Conservation (phyloP, 2,797 vertebrate genomes). For the Cryptoprocta ferox region DNA sequence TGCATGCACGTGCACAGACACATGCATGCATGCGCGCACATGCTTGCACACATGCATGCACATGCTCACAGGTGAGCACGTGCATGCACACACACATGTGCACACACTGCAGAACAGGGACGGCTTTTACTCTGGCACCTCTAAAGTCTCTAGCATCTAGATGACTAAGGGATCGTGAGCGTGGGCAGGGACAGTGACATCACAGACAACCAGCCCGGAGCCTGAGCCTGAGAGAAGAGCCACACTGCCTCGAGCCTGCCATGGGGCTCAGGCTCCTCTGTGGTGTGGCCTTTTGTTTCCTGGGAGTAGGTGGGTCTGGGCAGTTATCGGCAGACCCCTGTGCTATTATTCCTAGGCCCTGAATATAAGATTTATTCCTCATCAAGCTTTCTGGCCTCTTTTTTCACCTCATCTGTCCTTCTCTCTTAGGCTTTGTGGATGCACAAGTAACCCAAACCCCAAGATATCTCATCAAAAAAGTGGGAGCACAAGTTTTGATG, state of each 20-base stretch:
- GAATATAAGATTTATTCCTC: background rate
- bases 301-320: conserved; percentile 23
- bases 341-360: background rate
- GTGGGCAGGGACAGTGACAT: background rate
- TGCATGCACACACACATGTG: background rate
- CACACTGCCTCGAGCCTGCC: background rate
- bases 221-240: background rate
- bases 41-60: too few species aligned
- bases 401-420: background rate
- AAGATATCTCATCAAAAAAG: background rate
- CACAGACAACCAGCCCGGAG: background rate
- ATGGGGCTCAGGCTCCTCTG: background rate
- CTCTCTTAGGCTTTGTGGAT: background rate
- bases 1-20: too few species aligned
- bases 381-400: background rate
- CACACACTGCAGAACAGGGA: rapidly evolving
- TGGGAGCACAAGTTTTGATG: background rate
- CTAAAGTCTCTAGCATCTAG: background rate
- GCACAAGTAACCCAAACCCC: conserved; percentile 19
- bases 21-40: too few species aligned
- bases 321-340: background rate
- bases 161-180: background rate
- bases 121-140: background rate
- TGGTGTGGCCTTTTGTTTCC: conserved; percentile 22
- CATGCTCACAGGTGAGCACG: too few species aligned